Base-by-base conservation (phyloP, 2,888 invertebrate genomes). In the Orchestes rusci region DNA sequence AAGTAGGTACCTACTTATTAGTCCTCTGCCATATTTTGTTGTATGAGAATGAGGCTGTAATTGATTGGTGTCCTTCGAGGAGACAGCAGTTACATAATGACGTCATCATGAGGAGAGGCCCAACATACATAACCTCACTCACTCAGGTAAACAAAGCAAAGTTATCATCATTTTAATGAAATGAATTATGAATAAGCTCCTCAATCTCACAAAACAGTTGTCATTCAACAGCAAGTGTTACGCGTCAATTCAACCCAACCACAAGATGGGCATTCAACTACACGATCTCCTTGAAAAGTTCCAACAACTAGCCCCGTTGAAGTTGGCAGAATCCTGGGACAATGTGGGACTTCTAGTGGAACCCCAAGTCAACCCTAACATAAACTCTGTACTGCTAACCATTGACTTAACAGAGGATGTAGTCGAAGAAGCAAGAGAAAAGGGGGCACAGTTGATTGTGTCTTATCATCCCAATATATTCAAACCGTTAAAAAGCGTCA, bases 391-490 rank as follows among this genome's bases (percentile, higher is more conserved):
- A 39, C 63, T 96, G 43, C 69, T 96, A 27, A 95, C 95, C 2
- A 96, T 94, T 68, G 96, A 96, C 66, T 71, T 96, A 27, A 95
- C 94, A 0, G 86, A 90, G 66, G 78, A 78, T 51, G 94, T 95
- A 0, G 76, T 92, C 59, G 66, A 81, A 16, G 95, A 94, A 70
- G 91, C 93, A 1, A 62, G 86, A 3, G 66, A 71, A 2, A 65
- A 73, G 39, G 73, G 77, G 12, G 77, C 77, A 39, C 81, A 91
- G 64, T 70, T 95, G 68, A 90, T 96, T 43, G 73, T 96, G 43
- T 84, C 92, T 0, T 96, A 96, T 67, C 96, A 96, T 72, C 96
- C 96, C n/a, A 92, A 92, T 13, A 87, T 96, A 63, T 96, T 96
- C 68, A 72, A 75, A 10, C 81, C 90, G 4, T 57, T 96, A 40